Evolutionary conservation across 2,797 vertebrate species (phyloP), one percentile per base, ranked within the genome.

Genomic region (Myotis daubentonii): DNA sequence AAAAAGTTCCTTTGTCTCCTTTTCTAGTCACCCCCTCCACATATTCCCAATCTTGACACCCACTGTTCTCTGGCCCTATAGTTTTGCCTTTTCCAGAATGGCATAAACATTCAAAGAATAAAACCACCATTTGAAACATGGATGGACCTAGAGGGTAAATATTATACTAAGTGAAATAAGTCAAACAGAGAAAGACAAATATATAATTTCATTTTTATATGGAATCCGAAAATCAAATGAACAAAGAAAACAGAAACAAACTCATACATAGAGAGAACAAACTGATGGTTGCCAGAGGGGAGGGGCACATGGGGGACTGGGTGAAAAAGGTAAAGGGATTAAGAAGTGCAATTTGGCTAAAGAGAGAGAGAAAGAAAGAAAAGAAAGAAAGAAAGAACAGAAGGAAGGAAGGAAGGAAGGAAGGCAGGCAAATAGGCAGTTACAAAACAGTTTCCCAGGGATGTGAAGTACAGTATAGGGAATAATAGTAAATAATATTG

Each of bases 51-150:
- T 33, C 60, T 15, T 71, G 13, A 44, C 51, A 75, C n/a, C 49
- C 22, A 65, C 23, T 70, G 62, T 78, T 88, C 12, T 60, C 62
- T 74, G 36, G 57, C 28, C 49, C 72, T 87, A 6, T n/a, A 84
- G 44, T 74, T 74, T 72, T 79, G 44, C n/a, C 47, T 89, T 80
- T 89, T 89, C 80, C 51, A 72, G 47, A 74, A 68, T 11, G 28
- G 41, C n/a, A 89, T 68, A 95, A 80, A 82, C 25, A 85, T 30
- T 93, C 82, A 62, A 49, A 75, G 44, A 76, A 33, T 33, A 19
- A 76, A 75, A n/a, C 20, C 47, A 76, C 47, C 74, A 76, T 76
- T 51, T 76, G 30, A 30, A 12, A 51, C 47, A 76, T 13, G 47
- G 47, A 51, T 76, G 74, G 30, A 76, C 74, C 28, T 76, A 76